phyloP scores from a whole-genome alignment of 2,888 invertebrate genomes.

The Eristalis tenax region DNA sequence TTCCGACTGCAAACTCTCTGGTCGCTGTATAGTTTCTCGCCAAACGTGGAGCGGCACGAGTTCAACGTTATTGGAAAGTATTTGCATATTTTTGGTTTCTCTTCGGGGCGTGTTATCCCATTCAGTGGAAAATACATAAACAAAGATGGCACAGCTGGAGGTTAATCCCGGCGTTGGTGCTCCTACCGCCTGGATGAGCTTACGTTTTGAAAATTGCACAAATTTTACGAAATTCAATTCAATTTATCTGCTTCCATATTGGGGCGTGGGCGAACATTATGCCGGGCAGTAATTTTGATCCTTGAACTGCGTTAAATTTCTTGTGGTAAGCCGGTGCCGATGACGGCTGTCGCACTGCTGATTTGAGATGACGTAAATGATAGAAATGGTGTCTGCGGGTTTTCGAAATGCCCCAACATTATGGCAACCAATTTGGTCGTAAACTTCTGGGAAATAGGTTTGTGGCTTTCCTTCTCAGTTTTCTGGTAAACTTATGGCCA shows the following conservation, averaged over 20 bases:
- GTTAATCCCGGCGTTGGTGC: background rate
- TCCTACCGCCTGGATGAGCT: background rate
- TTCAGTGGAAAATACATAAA: conserved; percentile 4
- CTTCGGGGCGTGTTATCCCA: background rate
- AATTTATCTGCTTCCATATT: too few species aligned
- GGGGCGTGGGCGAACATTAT: background rate
- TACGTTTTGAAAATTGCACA: background rate
- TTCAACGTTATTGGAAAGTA: background rate
- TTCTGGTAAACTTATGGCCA: too few species aligned
- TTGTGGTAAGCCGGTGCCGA: background rate
- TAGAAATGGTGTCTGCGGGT: background rate
- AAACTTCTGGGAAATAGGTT: background rate
- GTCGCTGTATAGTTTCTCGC: background rate
- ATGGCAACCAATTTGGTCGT: background rate
- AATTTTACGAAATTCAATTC: background rate
- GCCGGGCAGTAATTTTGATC: background rate
- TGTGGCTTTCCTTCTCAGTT: too few species aligned
- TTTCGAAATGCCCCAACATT: background rate
- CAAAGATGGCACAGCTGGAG: background rate
- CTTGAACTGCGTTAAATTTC: background rate
- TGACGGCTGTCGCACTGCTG: background rate
- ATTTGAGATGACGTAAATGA: background rate
- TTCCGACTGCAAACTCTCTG: background rate
- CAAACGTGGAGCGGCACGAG: background rate
- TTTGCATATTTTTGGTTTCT: background rate